These are phyloP conservation scores for Rhamphomyia laevipes DNA, from an alignment of 2,888 invertebrate genomes.

Conservation along the genomic window DNA sequence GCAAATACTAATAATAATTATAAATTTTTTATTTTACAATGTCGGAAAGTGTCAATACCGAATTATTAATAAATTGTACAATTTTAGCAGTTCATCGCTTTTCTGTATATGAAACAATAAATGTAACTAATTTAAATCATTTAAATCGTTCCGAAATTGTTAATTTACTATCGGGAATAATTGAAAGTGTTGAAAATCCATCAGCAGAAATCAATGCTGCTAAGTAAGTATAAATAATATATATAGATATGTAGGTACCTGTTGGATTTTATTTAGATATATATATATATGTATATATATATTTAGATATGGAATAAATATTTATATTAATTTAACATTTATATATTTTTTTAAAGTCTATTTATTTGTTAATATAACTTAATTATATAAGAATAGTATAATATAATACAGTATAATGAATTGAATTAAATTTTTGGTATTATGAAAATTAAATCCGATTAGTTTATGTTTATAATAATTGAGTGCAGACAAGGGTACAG, in stretches of 20 bases:
- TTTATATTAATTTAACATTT: too few species aligned
- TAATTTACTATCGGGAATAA: conserved; percentile 28
- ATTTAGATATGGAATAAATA: too few species aligned
- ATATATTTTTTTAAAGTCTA: too few species aligned
- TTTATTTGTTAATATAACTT: too few species aligned
- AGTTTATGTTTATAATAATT: too few species aligned
- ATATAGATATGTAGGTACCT: neutral
- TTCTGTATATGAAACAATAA: conserved; percentile 24
- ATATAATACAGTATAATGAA: too few species aligned
- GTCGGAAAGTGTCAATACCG: conserved; percentile 34
- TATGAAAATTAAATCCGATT: too few species aligned
- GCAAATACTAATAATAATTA: too few species aligned
- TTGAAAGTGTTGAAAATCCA: conserved; percentile 30
- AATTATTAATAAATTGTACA: conserved; percentile 34
- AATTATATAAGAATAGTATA: too few species aligned
- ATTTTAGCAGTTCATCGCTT: conserved; percentile 33
- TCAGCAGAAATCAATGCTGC: conserved; percentile 27
- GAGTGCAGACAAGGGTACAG: too few species aligned
- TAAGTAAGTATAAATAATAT: conserved; percentile 22
- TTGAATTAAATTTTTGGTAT: too few species aligned
- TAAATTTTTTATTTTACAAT: conserved; percentile 14
- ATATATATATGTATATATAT: neutral
- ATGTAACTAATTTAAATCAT: conserved; percentile 24
- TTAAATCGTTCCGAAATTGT: conserved; percentile 33
- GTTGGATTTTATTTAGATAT: neutral